Conservation (phyloP, 23 tunicate species). For the Ciona savignyi region DNA sequence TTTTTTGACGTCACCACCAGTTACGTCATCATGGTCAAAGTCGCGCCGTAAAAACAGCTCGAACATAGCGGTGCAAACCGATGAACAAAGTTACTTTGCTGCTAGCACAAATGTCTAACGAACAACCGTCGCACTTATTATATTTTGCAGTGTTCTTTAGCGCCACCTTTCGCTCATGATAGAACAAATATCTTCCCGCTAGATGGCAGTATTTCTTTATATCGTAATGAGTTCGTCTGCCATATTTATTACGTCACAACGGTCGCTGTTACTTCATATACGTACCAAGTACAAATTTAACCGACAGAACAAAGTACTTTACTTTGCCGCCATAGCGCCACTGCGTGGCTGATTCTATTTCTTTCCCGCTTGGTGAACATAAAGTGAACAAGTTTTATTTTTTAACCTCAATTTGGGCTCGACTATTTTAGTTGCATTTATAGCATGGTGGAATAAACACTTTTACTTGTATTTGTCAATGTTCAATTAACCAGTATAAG, state of each 20-base stretch:
- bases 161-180: too few species aligned
- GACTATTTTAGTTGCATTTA: too few species aligned
- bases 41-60: constrained; percentile 31
- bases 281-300: not conserved
- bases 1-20: constrained; percentile 2
- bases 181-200: not conserved
- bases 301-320: not conserved
- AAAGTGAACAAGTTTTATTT: not conserved
- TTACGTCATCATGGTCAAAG: constrained; percentile 29
- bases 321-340: not conserved
- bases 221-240: not conserved
- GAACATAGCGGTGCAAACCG: constrained; percentile 33
- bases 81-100: not conserved
- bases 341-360: not conserved
- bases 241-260: not conserved
- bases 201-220: not conserved
- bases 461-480: too few species aligned
- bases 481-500: too few species aligned
- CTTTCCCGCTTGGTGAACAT: not conserved
- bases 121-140: not conserved
- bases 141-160: not conserved
- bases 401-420: too few species aligned
- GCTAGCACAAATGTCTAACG: not conserved
- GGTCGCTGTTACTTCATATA: not conserved
- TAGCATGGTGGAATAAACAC: too few species aligned